phyloP scores from a whole-genome alignment of 2,797 vertebrate genomes.

The Sebastes vulpes region DNA sequence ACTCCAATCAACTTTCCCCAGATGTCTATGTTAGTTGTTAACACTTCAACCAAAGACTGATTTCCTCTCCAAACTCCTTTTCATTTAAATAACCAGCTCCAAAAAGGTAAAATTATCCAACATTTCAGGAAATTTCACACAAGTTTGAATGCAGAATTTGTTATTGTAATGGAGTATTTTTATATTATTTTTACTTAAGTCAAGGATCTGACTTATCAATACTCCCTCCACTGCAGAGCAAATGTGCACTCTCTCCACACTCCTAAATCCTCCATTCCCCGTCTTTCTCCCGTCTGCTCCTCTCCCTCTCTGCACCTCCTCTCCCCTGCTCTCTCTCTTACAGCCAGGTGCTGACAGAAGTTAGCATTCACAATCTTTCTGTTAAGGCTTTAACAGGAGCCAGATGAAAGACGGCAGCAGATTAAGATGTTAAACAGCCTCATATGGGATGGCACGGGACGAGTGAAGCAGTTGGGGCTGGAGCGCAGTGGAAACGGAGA shows the following conservation, averaged over 20 bases:
- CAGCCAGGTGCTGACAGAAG: slow-evolving; percentile 86
- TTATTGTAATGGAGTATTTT: neutral
- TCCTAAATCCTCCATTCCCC: slow-evolving; percentile 23
- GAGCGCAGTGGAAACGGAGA: slow-evolving; percentile 66
- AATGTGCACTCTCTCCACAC: slow-evolving; percentile 14
- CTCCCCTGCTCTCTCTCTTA: slow-evolving; percentile 67
- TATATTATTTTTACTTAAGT: neutral
- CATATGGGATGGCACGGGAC: slow-evolving; percentile 81
- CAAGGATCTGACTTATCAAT: neutral
- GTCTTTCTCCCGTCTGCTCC: slow-evolving; percentile 20
- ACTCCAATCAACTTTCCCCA: neutral
- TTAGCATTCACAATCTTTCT: slow-evolving; percentile 84
- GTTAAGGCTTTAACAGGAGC: slow-evolving; percentile 84
- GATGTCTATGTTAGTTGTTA: neutral
- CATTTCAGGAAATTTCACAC: neutral
- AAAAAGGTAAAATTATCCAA: neutral
- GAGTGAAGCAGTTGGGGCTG: slow-evolving; percentile 74
- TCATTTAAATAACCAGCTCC: neutral
- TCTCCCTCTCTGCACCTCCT: slow-evolving; percentile 40
- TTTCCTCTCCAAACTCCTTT: neutral
- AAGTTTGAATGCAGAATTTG: neutral
- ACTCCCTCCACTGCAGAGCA: neutral
- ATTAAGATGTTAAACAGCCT: slow-evolving; percentile 87
- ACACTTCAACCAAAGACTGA: neutral
- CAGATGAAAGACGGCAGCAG: slow-evolving; percentile 88